Base-by-base conservation (phyloP, 1,140 invertebrate genomes). In the Monochamus saltuarius region DNA sequence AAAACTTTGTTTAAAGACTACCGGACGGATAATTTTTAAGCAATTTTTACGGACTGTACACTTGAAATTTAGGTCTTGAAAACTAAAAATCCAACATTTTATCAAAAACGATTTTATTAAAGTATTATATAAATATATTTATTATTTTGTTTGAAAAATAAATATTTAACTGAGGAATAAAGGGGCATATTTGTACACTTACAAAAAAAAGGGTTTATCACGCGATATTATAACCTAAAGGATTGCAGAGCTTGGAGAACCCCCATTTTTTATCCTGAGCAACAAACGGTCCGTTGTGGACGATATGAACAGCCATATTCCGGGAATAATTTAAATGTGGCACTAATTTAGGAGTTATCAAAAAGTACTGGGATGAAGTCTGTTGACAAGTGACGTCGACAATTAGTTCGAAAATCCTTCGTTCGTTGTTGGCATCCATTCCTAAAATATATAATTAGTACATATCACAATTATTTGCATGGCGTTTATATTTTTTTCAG, bases 311-410 rank as follows among this genome's bases (percentile, higher is more conserved):
- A 22, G 58, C 65, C 56, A 71, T 66, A 9, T 67, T 62, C 37
- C 16, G 42, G 4, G 67, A 64, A 57, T 67, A 76, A 9, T 62
- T 64, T 54, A 76, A 65, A 62, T 73, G 62, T 4, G 73, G 64
- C 0, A 76, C 65, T n/a, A 76, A 43, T 82, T 98, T 98, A 49
- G 95, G 95, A 3, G 94, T 95, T 0, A 98, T 80, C 22, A 98
- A 80, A 75, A 98, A 95, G 79, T 97, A 98, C 73, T 98, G 95
- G 1, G 84, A 81, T 10, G 83, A 84, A 43, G 82, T 79, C 16
- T 75, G 76, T 66, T 86, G 83, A 1, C 83, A 84, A 7, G 92
- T 91, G 40, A 90, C 88, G 53, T 89, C 80, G 0, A 95, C 85
- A 1, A 98, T 83, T 46, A 97, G 75, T 63, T 95, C 85, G 75